Evolutionary conservation across 2,797 vertebrate genomes (phyloP).

Genomic region (Coregonus sp.): DNA sequence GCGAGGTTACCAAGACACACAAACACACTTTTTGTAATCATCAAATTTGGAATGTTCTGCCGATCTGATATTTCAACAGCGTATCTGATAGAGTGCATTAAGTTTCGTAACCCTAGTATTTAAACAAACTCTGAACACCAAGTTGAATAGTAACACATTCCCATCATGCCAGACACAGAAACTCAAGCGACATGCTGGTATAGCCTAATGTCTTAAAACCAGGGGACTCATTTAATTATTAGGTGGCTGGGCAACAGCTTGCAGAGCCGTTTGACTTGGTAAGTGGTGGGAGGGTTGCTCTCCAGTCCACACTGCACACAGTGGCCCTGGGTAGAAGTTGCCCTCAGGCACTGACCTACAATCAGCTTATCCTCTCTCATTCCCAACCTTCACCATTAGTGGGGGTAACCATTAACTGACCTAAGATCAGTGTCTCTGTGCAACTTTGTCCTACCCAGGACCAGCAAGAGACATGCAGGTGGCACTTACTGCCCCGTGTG

Average conservation of each 20-base stretch:
- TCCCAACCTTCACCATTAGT: no score
- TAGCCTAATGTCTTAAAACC: neutral
- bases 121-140: neutral
- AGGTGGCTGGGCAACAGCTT: neutral
- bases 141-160: neutral
- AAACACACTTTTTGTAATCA: neutral
- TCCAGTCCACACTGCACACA: constrained; percentile 31
- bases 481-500: constrained; percentile 79
- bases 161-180: neutral
- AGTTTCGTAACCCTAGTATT: neutral
- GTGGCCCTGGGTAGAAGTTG: neutral
- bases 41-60: neutral
- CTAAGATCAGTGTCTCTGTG: no score
- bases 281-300: constrained; percentile 4
- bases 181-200: constrained; percentile 8
- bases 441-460: neutral
- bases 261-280: neutral
- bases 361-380: no score
- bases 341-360: no score
- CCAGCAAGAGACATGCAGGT: constrained; percentile 50
- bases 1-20: neutral
- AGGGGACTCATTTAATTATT: neutral
- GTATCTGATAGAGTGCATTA: neutral
- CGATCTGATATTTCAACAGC: no score
- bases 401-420: no score